phyloP scores from a whole-genome alignment of 2,113 vertebrate genomes.

The Xiphorhynchus elegans region DNA sequence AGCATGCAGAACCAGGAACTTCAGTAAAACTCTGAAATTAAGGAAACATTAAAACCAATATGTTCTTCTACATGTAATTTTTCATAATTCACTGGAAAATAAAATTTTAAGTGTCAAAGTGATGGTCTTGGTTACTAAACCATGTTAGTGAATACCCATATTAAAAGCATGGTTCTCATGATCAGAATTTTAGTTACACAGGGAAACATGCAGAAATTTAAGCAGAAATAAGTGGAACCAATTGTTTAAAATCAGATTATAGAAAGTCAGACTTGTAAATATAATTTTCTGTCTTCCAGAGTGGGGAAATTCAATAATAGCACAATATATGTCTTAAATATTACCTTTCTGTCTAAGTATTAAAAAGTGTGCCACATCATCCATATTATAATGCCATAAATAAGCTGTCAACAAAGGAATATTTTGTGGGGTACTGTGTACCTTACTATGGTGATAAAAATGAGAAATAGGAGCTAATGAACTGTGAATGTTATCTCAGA shows the following conservation, averaged over 20 bases:
- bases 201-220: background rate
- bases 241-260: background rate
- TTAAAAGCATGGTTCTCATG: background rate
- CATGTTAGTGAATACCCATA: background rate
- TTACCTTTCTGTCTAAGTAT: background rate
- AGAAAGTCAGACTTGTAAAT: background rate
- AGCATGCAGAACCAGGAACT: background rate
- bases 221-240: background rate
- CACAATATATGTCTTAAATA: background rate
- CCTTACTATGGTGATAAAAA: background rate
- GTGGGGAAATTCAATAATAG: background rate
- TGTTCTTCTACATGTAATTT: background rate
- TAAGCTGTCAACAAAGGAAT: background rate
- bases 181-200: background rate
- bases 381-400: background rate
- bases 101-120: background rate
- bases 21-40: conserved; percentile 16
- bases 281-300: background rate
- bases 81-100: background rate
- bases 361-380: background rate
- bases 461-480: background rate
- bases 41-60: background rate
- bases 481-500: background rate
- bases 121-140: background rate
- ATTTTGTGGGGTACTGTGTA: background rate